Base-by-base conservation (phyloP, 2,113 vertebrate genomes). In the Stercorarius parasiticus region DNA sequence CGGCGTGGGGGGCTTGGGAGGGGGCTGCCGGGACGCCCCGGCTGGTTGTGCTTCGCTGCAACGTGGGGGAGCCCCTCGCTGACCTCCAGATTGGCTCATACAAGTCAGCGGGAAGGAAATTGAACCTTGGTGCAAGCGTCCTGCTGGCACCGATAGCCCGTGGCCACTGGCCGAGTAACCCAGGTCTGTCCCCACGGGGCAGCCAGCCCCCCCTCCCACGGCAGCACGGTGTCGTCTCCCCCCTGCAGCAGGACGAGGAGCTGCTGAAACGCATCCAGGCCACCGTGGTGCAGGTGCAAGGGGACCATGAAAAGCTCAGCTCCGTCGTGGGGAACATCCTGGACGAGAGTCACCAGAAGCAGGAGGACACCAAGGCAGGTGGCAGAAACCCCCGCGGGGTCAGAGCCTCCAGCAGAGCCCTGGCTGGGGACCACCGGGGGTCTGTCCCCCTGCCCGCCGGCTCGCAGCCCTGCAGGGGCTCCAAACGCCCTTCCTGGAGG, bases 381-480 rank as follows among this genome's bases (percentile, higher is more conserved):
- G 32, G 19, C 32, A 34, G 20, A 58, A 58, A 20, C 7, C 56
- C 32, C 56, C 20, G 7, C 12, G 19, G 56, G 56, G 56, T 58
- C 56, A 34, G 56, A 58, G 32, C 56, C 56, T 34, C 55, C 32
- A 58, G 55, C 55, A 58, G 55, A 58, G 32, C 19, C 32, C 19
- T 20, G 45, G 45, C 45, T 47, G 45, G 45, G 45, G 19, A 47
- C 45, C 45, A 47, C 45, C 45, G 10, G 45, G 45, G 45, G 9
- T 47, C 45, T 47, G 45, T 47, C 18, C 20, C 45, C 8, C 45
- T 47, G 45, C 45, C 45, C 45, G 45, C 45, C 45, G 45, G 29
- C 73, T 42, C 1, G 0, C 9, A 58, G 38, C 38, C 45, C 27
- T 56, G 8, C 7, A 2, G 20, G 55, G 38, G 23, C 27, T 58